Base-by-base conservation (phyloP, 1,140 invertebrate genomes). In the Macrobrachium rosenbergii region DNA sequence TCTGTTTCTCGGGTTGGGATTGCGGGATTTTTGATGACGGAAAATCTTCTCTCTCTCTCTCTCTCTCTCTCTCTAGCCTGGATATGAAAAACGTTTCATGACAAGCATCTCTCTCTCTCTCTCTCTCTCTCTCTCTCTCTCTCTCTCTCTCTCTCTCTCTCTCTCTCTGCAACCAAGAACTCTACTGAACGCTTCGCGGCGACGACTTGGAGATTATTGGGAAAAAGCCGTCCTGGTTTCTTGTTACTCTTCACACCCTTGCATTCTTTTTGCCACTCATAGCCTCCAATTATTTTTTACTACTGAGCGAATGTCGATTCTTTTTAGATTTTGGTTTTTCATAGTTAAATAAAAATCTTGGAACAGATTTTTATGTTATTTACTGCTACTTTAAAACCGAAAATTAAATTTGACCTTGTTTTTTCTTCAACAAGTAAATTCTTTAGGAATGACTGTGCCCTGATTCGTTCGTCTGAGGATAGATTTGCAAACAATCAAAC, bases 61-160 rank as follows among this genome's bases (percentile, higher is more conserved):
- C 69, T 73, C 69, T 73, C 69, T 73, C 16, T 72, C 69, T 72
- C 69, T 72, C 69, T 72, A n/a, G n/a, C n/a, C n/a, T n/a, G 28
- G 28, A 37, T 37, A 37, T 37, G 28, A 37, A 37, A 37, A 2
- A 3, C 28, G 28, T 37, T 37, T 37, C 28, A 37, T 3, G 28
- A 37, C 3, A 37, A 3, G 28, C 28, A 37, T 73, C 69, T 73
- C 69, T 73, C 69, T 73, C 69, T 73, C 69, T 73, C 69, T 73
- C 69, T 64, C 69, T 73, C 69, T 73, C 69, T 73, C 69, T 73
- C 69, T 73, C 69, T 73, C 69, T 73, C 69, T 73, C 14, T 28
- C 43, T n/a, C 23, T 72, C 37, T 12, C 67, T 16, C n/a, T 72
- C 21, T n/a, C 12, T n/a, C 37, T 72, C 12, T 37, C 67, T 37